Conservation (phyloP, 2,113 vertebrate species). For the Ctenomys sociabilis region DNA sequence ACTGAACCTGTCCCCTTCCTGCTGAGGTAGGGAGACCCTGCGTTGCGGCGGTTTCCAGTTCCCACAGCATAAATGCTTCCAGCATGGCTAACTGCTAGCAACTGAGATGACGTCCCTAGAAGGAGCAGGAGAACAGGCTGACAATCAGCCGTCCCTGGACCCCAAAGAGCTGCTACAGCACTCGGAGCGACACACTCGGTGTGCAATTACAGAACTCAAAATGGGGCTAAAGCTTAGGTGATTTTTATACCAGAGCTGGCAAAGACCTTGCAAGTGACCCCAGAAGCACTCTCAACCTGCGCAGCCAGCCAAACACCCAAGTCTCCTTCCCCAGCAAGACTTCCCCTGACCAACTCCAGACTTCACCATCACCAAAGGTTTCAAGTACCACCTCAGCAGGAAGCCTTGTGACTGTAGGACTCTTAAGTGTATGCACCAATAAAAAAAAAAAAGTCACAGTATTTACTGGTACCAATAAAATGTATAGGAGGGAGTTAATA, state of each 20-base stretch:
- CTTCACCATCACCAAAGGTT: background rate
- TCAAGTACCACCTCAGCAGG: background rate
- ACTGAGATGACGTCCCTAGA: background rate
- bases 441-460: background rate
- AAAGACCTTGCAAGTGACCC: background rate
- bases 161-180: background rate
- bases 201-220: background rate
- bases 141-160: background rate
- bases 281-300: background rate
- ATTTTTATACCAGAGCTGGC: background rate
- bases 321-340: background rate
- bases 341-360: background rate
- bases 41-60: background rate
- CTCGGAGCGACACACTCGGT: background rate
- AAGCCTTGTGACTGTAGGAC: background rate
- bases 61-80: background rate
- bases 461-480: conserved; percentile 51
- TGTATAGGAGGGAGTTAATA: background rate
- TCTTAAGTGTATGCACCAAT: background rate
- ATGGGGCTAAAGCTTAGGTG: background rate
- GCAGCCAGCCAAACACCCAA: background rate
- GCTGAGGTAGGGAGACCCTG: background rate
- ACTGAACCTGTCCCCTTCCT: background rate
- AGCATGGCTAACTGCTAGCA: background rate
- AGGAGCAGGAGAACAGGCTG: background rate